Conservation (phyloP, 1,140 invertebrate genomes). For the Venturia canescens region DNA sequence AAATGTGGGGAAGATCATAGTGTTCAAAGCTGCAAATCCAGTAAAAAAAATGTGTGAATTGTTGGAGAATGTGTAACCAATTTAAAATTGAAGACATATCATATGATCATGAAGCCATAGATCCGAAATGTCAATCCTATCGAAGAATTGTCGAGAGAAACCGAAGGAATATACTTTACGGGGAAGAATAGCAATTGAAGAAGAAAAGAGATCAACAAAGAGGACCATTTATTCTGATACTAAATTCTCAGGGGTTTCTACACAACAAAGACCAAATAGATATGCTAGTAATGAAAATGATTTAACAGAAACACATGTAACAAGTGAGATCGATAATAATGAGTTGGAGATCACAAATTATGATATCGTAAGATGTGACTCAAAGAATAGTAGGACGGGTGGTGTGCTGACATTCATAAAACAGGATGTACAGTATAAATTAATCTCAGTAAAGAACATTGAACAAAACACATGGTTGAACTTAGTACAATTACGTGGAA, state of each 20-base stretch:
- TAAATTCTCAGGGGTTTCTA: slow-evolving; percentile 45
- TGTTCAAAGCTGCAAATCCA: neutral
- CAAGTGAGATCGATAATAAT: slow-evolving; percentile 25
- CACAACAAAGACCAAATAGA: slow-evolving; percentile 42
- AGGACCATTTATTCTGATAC: neutral
- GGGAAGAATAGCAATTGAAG: neutral
- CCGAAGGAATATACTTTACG: neutral
- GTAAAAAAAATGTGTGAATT: neutral
- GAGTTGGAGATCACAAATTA: slow-evolving; percentile 41
- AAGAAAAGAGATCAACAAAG: neutral
- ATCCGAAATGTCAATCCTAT: neutral
- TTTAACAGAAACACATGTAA: slow-evolving; percentile 43
- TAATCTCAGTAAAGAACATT: slow-evolving; percentile 22
- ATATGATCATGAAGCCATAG: neutral
- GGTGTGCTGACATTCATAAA: slow-evolving; percentile 43
- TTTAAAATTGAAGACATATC: neutral
- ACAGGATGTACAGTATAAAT: slow-evolving; percentile 38
- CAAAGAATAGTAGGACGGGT: slow-evolving; percentile 37
- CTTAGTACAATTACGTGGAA: slow-evolving; percentile 3
- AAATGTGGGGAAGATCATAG: slow-evolving; percentile 17
- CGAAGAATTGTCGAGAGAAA: neutral
- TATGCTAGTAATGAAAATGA: slow-evolving; percentile 29
- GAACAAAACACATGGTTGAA: slow-evolving; percentile 24
- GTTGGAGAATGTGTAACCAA: neutral
- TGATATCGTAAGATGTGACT: slow-evolving; percentile 16